Evolutionary conservation across 2,113 vertebrate genomes (phyloP), one percentile per base, ranked within the genome.

Genomic region (Chrysemys picta): DNA sequence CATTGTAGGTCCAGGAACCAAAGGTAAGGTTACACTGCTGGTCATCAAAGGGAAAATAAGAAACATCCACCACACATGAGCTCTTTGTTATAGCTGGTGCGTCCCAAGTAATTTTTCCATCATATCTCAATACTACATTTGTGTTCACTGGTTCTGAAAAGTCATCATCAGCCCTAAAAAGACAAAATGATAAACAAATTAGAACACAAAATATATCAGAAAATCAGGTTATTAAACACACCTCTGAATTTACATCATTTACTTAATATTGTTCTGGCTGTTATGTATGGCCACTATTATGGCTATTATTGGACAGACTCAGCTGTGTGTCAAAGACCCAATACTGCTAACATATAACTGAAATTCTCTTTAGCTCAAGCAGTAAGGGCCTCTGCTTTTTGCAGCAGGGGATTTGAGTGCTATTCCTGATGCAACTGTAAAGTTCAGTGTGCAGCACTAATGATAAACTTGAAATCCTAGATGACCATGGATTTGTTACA

Each of bases 1-100:
- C 99, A 35, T 99, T 99, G 98, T 99, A 99, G 90, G 99, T 99
- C 99, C 99, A 99, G 69, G 99, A 99, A 22, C 99, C 99, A 78
- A 99, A 99, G 8, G 99, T 99, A 82, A 99, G 99, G 93, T 99
- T 99, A 97, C 99, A 99, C 85, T 99, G 98, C 97, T 99, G 99
- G 95, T 98, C 98, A 93, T 99, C 99, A 72, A 99, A 99, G 76
- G 99, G 99, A 91, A 99, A 99, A 94, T 99, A 99, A 90, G 99
- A 99, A 45, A 99, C 99, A 27, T 99, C 99, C 69, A 99, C 99
- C 87, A 99, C 99, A 91, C 99, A 99, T 5, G 99, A 99, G 96
- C 99, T 99, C 97, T 99, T 99, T 49, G 99, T 99, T 98, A 99
- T 99, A 90, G 99, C 99, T 0, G 99, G 99, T 7, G 99, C 98